Evolutionary conservation across 1,140 invertebrate genomes (phyloP).

Genomic region (Bicyclus anynana): DNA sequence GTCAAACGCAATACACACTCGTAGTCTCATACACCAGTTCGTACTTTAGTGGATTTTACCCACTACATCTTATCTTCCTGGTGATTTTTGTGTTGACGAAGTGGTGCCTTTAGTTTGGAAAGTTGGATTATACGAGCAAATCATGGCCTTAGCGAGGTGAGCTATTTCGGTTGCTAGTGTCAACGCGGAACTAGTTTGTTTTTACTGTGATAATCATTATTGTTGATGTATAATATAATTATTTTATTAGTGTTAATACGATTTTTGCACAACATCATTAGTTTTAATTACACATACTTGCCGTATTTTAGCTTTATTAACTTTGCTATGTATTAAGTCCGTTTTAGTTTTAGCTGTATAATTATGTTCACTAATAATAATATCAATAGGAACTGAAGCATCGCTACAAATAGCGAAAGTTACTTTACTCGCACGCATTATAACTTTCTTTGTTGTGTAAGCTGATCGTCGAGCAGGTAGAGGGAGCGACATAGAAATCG

Average conservation of each 20-base stretch:
- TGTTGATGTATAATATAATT: conserved; percentile 60
- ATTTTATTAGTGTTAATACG: background rate
- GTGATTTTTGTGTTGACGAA: conserved; percentile 60
- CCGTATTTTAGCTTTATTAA: background rate
- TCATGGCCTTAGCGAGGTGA: conserved; percentile 77
- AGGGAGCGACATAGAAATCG: conserved; percentile 71
- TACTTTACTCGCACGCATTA: conserved; percentile 62
- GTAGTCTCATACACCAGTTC: conserved; percentile 50
- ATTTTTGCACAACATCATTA: background rate
- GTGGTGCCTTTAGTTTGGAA: conserved; percentile 64
- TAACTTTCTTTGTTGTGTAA: conserved; percentile 78
- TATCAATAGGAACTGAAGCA: conserved; percentile 19
- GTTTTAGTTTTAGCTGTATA: background rate
- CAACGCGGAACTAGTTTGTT: conserved; percentile 74
- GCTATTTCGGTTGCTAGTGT: conserved; percentile 74
- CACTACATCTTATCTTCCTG: conserved; percentile 43
- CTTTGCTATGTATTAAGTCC: background rate
- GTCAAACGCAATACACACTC: conserved; percentile 71
- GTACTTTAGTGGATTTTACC: conserved; percentile 43
- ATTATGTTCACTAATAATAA: background rate
- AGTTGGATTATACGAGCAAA: conserved; percentile 74
- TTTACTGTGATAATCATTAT: conserved; percentile 46
- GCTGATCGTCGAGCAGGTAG: conserved; percentile 64
- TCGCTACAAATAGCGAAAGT: conserved; percentile 69
- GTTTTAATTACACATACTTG: no score